Conservation (phyloP, 1,140 invertebrate genomes). For the Monochamus saltuarius region DNA sequence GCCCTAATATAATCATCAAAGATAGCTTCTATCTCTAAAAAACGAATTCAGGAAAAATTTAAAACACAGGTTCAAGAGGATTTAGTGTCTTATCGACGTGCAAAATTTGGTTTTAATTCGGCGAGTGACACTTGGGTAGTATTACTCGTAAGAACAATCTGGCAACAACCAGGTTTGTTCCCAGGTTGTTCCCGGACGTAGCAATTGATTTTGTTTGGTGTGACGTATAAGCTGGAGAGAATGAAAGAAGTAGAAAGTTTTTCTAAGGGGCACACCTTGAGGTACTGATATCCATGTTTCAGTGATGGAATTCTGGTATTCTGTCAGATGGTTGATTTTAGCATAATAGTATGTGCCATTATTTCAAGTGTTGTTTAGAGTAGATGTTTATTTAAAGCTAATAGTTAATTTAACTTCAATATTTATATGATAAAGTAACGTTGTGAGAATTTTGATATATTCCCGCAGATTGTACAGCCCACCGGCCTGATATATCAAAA, state of each 20-base stretch:
- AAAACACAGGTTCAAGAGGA: too few relatives aligned
- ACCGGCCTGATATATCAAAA: conserved; percentile 44
- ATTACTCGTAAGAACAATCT: too few relatives aligned
- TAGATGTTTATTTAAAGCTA: conserved; percentile 48
- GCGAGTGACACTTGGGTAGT: too few relatives aligned
- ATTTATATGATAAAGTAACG: conserved; percentile 23
- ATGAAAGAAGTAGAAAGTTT: not conserved
- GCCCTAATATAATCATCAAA: too few relatives aligned
- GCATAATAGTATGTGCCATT: conserved; percentile 47
- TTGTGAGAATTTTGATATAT: conserved; percentile 47
- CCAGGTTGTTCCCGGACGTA: too few relatives aligned
- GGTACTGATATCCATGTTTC: conserved; percentile 37
- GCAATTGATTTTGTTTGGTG: not conserved
- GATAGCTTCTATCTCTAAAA: too few relatives aligned
- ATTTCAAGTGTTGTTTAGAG: conserved; percentile 45
- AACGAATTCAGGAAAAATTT: too few relatives aligned
- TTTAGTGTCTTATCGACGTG: too few relatives aligned
- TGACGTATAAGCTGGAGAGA: conserved; percentile 21
- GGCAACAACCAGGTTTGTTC: too few relatives aligned
- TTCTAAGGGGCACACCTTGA: conserved; percentile 26
- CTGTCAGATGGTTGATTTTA: conserved; percentile 45
- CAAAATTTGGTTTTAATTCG: too few relatives aligned
- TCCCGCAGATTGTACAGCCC: conserved; percentile 27
- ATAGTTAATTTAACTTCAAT: conserved; percentile 44
- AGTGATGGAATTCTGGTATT: conserved; percentile 49